phyloP scores from a whole-genome alignment of 2,113 vertebrate species.

The Aspiorhynchus laticeps region DNA sequence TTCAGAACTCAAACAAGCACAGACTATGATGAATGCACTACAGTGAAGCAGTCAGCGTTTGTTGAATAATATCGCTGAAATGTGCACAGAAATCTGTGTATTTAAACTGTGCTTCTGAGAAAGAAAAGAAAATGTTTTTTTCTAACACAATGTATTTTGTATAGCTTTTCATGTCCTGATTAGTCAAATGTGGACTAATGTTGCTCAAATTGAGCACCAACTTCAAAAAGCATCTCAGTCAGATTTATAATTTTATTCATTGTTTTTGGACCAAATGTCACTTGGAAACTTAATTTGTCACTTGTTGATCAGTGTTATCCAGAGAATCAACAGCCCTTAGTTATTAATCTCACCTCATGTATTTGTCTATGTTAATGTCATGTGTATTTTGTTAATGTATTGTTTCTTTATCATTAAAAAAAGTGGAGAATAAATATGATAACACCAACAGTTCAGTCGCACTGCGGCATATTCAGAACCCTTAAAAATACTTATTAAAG shows the following conservation, averaged over 20 bases:
- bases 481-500: neutral
- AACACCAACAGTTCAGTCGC: neutral
- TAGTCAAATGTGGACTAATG: neutral
- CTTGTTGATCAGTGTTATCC: neutral
- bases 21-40: slow-evolving; percentile 85
- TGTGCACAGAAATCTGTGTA: neutral
- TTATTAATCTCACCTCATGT: neutral
- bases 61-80: neutral
- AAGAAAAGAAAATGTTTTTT: neutral
- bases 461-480: neutral
- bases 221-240: neutral
- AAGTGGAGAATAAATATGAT: neutral
- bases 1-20: slow-evolving; percentile 93
- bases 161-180: neutral
- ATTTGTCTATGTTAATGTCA: neutral
- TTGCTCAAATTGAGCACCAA: slow-evolving; percentile 3
- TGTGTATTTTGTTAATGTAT: neutral
- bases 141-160: neutral
- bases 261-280: neutral
- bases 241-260: neutral
- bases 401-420: neutral
- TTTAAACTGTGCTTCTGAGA: neutral
- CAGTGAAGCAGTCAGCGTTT: slow-evolving; percentile 71
- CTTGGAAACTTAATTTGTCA: neutral
- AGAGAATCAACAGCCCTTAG: neutral